These are phyloP conservation scores for Antigone vipio DNA, from an alignment of 2,113 vertebrate genomes.

Conservation along the genomic window DNA sequence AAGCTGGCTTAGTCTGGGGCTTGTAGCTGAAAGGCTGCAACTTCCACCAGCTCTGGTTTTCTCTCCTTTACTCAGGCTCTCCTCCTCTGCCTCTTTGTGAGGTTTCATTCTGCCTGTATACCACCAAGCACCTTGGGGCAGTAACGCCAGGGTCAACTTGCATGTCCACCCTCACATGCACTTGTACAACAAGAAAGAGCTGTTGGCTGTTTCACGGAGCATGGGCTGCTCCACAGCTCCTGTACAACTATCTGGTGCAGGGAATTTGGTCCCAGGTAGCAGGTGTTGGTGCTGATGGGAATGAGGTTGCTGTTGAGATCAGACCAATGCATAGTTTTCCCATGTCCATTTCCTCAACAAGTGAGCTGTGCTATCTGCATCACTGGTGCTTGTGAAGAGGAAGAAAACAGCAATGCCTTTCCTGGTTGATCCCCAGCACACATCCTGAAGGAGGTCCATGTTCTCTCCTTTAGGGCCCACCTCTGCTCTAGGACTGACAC, in stretches of 20 bases:
- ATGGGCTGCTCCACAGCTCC: background rate
- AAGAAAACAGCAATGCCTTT: background rate
- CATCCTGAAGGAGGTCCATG: background rate
- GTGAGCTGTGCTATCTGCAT: background rate
- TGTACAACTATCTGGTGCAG: background rate
- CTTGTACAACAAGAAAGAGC: background rate
- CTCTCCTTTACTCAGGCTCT: background rate
- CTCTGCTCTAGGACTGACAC: background rate
- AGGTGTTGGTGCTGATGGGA: background rate
- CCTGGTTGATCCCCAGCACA: background rate
- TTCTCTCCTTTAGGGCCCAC: background rate
- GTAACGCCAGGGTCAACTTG: background rate
- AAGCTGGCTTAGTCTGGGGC: background rate
- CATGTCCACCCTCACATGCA: background rate
- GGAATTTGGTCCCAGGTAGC: background rate
- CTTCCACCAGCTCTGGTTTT: background rate
- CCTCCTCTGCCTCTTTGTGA: background rate
- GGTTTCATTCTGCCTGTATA: background rate
- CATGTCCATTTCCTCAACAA: background rate
- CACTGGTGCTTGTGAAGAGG: background rate
- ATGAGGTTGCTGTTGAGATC: background rate
- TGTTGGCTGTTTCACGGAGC: background rate
- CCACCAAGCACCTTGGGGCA: background rate
- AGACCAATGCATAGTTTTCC: rapidly evolving
- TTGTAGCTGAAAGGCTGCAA: background rate